Evolutionary conservation across 2,113 vertebrate genomes (phyloP), one percentile per base, ranked within the genome.

Genomic region (Anas platyrhynchos): DNA sequence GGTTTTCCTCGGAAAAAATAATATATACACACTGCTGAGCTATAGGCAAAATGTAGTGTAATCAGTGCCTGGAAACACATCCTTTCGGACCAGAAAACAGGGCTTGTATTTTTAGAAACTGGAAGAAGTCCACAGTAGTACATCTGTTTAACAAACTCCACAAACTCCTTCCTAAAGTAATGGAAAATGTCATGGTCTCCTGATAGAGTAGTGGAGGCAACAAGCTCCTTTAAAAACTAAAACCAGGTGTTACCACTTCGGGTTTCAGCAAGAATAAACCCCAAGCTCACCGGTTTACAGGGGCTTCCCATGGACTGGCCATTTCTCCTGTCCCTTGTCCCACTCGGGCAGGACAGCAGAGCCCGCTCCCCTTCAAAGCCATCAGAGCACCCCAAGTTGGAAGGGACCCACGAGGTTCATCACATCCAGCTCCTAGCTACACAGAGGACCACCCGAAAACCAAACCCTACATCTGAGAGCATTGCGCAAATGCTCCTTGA

Each of bases 121-220:
- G 92, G 88, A 86, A 90, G 56, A 92, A 81, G 31, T 58, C 67
- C 86, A 72, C 75, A 5, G 91, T 91, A 96, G 94, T 94, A 84
- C 89, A 92, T 91, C 94, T 94, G 93, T 46, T 95, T 91, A 89
- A 76, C 75, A 96, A 97, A 89, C 88, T 76, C 46, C 58, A 59
- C 85, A 62, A 94, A 58, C 77, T 83, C 79, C 76, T 91, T 59
- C 88, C 78, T 85, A 18, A 92, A 94, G 77, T 94, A 91, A 93
- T 50, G 91, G 96, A 96, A 96, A 94, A 90, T 67, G 91, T 95
- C 86, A 86, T 44, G 88, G 66, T 95, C 88, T 90, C 58, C 76
- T 86, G 86, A 88, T 75, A 58, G 71, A 93, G 86, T 12, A 73
- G 87, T 32, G 46, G 6, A 88, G 36, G 72, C 96, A 91, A 90